phyloP scores from a whole-genome alignment of 2,113 vertebrate genomes.

The Pseudorectes ferrugineus region DNA sequence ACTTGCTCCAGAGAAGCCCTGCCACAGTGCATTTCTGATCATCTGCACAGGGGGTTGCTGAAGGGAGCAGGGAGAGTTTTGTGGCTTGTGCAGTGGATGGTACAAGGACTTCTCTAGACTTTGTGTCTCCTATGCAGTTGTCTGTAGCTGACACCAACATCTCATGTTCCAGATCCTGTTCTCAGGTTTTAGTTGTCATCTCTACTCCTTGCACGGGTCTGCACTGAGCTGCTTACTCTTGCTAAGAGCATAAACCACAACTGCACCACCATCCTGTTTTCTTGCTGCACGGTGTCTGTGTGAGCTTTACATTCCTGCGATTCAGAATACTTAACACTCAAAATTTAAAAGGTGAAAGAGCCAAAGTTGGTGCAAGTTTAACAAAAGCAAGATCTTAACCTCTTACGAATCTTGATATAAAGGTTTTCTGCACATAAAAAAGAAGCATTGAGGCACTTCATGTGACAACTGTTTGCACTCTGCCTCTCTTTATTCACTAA shows the following conservation, averaged over 20 bases:
- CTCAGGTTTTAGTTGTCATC: slow-evolving; percentile 20
- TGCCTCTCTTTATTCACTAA: not conserved
- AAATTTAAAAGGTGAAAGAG: not conserved
- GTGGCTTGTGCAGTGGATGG: not conserved
- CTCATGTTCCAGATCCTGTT: slow-evolving; percentile 43
- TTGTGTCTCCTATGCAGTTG: slow-evolving; percentile 39
- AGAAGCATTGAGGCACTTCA: not conserved
- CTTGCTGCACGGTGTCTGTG: not conserved
- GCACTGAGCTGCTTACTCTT: not conserved
- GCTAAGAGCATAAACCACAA: not conserved
- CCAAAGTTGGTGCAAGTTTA: not conserved
- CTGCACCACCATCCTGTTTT: not conserved
- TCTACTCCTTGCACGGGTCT: not conserved
- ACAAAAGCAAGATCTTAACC: not conserved
- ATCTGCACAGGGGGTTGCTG: not conserved
- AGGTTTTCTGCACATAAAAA: not conserved
- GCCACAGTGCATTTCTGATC: not conserved
- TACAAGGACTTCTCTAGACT: slow-evolving; percentile 6
- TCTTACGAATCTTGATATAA: not conserved
- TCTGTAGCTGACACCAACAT: slow-evolving; percentile 30
- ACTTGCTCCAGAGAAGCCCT: not conserved
- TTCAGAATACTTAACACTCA: not conserved
- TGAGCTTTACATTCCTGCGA: not conserved
- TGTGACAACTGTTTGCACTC: not conserved
- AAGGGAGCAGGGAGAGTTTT: not conserved